Base-by-base conservation (phyloP, 2,888 invertebrate genomes). In the Andrena flavipes region DNA sequence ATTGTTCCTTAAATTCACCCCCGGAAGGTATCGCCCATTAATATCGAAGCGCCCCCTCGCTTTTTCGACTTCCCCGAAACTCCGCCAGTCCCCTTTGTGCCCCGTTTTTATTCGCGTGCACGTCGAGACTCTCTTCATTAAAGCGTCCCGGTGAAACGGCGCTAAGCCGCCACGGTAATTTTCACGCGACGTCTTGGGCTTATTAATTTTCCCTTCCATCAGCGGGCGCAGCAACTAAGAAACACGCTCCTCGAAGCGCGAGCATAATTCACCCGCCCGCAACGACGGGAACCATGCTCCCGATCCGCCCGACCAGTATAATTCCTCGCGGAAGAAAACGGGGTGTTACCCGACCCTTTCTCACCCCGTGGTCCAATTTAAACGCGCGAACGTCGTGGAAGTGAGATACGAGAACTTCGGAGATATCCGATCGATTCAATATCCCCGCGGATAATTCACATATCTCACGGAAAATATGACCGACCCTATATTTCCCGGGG, bases 391-490 rank as follows among this genome's bases (percentile, higher is more conserved):
- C 23, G 20, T 26, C 3, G 33, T 2, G 26, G 20, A 51, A 56
- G 56, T 67, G 77, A 80, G 82, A 82, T 76, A 72, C 64, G 68
- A 20, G 63, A 68, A 42, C 62, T 63, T 71, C 42, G 49, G 56
- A 72, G 64, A 63, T 80, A 63, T 76, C 16, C 82, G 49, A 63
- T 69, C 67, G 76, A 73, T 82, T 80, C 81, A 68, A 81, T 82
- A 82, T 80, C 81, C 82, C 42, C 8, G 63, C 48, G 81, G 71
- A 82, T 81, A 81, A 81, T 80, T 76, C 71, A 67, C 75, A 63
- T 75, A 68, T 80, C 68, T 59, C 54, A 63, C 13, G 35, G 29
- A 69, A 80, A 79, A 84, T 71, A 65, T 69, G n/a, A 69, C 64
- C 23, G 10, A 10, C 64, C 48, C 30, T 35, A 63, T 73, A 68